Base-by-base conservation (phyloP, 1,140 invertebrate species). In the Drosophila kikkawai region DNA sequence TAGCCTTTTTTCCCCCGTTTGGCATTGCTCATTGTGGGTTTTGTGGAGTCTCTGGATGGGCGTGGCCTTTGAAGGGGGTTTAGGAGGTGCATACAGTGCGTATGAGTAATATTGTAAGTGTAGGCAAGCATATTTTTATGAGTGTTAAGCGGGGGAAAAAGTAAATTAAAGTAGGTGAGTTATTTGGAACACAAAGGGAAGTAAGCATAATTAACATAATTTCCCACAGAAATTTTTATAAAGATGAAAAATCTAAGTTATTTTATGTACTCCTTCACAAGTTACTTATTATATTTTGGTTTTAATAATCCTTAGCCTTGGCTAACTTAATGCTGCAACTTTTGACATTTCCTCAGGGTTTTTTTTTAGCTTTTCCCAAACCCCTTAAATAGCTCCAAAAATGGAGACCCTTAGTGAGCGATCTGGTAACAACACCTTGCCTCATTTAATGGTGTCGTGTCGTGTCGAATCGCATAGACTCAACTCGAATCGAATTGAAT, bases 401-500 rank as follows among this genome's bases (percentile, higher is more conserved):
- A 55, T 65, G 68, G 48, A 51, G 51, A 78, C 77, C 74, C 79
- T 81, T 81, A 61, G 36, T 57, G 59, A 60, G 13, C 44, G 39
- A 50, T 26, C 32, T 41, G 41, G 15, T 41, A 79, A 60, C 65
- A 60, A 79, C 75, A 79, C 75, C 75, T 79, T 79, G 75, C 75
- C 65, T 47, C 75, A 70, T 78, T 82, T 82, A 82, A 82, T 82
- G 57, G 61, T 67, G 59, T 79, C 58, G 64, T 67, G 76, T 76
- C 71, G 71, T 84, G 61, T 71, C 64, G 71, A 68, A 65, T 82
- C 26, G 34, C 61, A 68, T 81, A 34, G 34, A 59, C 13, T 59
- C 13, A 15, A 29, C 13, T 71, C 64, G 66, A 64, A 61, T 82
- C 26, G 56, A 44, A 13, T 63, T 53, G 60, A 69, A 22, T 68